phyloP scores from a whole-genome alignment of 2,888 invertebrate species.

The Bedellia somnulentella region DNA sequence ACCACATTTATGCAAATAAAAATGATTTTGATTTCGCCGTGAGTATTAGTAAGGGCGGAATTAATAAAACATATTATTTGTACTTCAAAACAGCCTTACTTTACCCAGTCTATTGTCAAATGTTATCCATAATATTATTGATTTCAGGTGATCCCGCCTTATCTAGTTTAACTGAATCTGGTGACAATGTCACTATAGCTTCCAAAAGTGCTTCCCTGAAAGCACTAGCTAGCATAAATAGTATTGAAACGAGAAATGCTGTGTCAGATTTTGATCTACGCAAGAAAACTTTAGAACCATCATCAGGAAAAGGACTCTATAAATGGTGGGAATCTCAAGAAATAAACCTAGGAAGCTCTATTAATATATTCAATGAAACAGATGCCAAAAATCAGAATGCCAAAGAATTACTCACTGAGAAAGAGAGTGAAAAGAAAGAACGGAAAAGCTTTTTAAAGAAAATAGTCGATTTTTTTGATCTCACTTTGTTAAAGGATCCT shows the following conservation, averaged over 20 bases:
- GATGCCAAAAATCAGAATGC: conserved; percentile 6
- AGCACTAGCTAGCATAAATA: conserved; percentile 27
- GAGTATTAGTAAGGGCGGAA: too few relatives aligned
- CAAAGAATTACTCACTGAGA: conserved; percentile 15
- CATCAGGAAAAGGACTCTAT: conserved; percentile 27
- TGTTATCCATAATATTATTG: conserved; percentile 1
- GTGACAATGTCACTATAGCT: conserved; percentile 19
- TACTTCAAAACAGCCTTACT: not conserved
- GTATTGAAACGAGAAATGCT: conserved; percentile 33
- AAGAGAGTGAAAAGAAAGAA: conserved; percentile 21
- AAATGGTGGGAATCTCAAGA: conserved; percentile 63
- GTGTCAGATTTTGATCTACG: conserved; percentile 44
- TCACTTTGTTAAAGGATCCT: conserved; percentile 67
- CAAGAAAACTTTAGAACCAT: conserved; percentile 21
- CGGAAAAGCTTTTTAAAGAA: conserved; percentile 20
- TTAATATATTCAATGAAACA: conserved; percentile 55
- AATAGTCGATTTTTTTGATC: conserved; percentile 62
- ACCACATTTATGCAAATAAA: too few relatives aligned
- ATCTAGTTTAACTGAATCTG: conserved; percentile 18
- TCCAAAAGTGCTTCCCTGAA: conserved; percentile 39
- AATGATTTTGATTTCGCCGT: too few relatives aligned
- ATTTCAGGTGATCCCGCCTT: conserved; percentile 25
- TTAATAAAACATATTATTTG: not conserved
- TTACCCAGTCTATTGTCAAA: not conserved
- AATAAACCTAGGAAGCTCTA: conserved; percentile 62